Base-by-base conservation (phyloP, 2,113 vertebrate genomes). In the Heptranchias perlo region DNA sequence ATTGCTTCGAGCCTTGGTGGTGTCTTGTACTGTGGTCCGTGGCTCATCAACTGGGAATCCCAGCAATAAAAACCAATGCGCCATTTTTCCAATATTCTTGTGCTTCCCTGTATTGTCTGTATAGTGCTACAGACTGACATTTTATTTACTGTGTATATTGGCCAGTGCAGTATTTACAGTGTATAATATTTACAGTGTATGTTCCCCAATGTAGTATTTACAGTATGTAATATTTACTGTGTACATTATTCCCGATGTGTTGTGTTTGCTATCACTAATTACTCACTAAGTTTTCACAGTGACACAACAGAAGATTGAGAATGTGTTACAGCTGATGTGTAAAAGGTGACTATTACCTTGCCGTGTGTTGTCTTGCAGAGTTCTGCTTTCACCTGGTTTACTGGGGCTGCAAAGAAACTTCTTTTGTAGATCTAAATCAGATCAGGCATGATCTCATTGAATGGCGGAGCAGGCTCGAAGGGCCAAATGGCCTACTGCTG, bases 281-380 rank as follows among this genome's bases (percentile, higher is more conserved):
- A 62, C 89, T 93, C 89, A 93, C n/a, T 62, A 62, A 18, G 35
- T 62, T 93, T 91, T 62, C 89, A 91, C 87, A 93, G 78, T 82
- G 78, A 82, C 39, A 82, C 78, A 39, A 78, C 76, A 39, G 44
- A 82, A 82, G 89, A 5, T 35, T 39, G 89, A 44, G 13, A 18
- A 62, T 18, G 58, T 93, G 89, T 93, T 93, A 62, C 58, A 62
- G 35, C 54, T 39, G 58, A 93, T 93, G 58, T 62, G 58, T 21
- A 62, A 39, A 21, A 16, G 61, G n/a, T n/a, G 61, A 8, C 3
- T 35, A 62, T 39, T 62, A 93, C 35, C 58, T 93, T 39, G n/a
- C n/a, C 14, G 6, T 93, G 54, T 10, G 58, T 39, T 62, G 58
- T 18, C 58, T 93, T 39, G n/a, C n/a, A 3, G 6, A 62, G 54